Percentiles rank a stretch among this genome's conserved stretches.
phyloP scores from a whole-genome alignment of 2,797 vertebrate species.

The Ctenochaetus hawaiiensis region DNA sequence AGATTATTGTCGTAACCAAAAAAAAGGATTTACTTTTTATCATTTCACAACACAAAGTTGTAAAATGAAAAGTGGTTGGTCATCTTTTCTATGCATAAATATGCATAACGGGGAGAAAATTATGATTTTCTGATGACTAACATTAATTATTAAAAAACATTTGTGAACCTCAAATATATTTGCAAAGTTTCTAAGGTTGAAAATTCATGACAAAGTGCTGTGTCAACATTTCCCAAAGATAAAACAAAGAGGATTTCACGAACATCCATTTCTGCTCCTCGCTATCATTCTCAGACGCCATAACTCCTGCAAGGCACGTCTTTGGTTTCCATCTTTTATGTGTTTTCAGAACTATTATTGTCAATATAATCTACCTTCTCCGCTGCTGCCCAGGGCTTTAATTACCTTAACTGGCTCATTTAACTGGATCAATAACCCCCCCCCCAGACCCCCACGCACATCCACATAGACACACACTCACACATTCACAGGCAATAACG shows the following conservation, averaged over 20 bases:
- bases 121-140: not conserved
- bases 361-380: constrained; percentile 77
- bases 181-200: constrained; percentile 1
- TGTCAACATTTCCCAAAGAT: constrained; percentile 37
- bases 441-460: constrained; percentile 41
- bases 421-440: constrained; percentile 73
- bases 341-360: constrained; percentile 66
- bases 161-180: not conserved
- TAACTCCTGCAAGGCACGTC: constrained; percentile 51
- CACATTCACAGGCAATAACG: constrained; percentile 1
- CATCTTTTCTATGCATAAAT: not conserved
- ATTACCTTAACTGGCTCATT: constrained; percentile 84
- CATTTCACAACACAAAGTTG: too few relatives aligned
- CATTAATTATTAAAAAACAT: not conserved
- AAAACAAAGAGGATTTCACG: constrained; percentile 32
- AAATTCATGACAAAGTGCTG: constrained; percentile 23
- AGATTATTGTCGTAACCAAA: not conserved
- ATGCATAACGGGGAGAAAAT: not conserved
- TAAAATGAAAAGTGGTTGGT: too few relatives aligned
- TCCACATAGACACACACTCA: constrained; percentile 10
- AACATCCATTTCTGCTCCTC: constrained; percentile 36
- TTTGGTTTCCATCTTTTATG: constrained; percentile 65
- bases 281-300: constrained; percentile 51
- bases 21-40: too few relatives aligned
- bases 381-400: constrained; percentile 69